Base-by-base conservation (phyloP, 2,113 vertebrate genomes). In the Chrysemys picta region DNA sequence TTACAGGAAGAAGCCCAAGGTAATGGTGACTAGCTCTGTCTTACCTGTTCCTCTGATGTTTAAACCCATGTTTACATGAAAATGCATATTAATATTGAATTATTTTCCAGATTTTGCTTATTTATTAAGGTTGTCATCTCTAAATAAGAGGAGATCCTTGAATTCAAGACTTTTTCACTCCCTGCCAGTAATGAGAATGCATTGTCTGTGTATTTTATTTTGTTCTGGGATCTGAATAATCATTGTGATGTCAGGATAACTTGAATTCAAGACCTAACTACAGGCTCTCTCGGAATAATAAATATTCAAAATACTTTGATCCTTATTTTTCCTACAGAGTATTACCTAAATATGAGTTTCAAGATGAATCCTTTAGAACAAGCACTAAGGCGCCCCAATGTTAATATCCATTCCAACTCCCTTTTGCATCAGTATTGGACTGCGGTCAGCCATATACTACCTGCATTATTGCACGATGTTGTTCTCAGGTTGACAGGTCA, bases 1-100 rank as follows among this genome's bases (percentile, higher is more conserved):
- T 99, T 98, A 99, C 99, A 97, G 99, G 99, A 99, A 99, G 99
- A 99, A 99, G 99, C 98, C 99, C 99, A 99, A 99, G 99, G 99
- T 99, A 99, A 99, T 99, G 97, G 97, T 98, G 90, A 97, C 98
- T 98, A 98, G 96, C 97, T 98, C 97, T 98, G 96, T 98, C 96
- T 98, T 98, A 88, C 97, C 97, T 98, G 97, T 98, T 98, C 98
- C 97, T 98, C 97, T 98, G 96, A 95, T 96, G 98, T 97, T 95
- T 97, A 96, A 98, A 97, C 91, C 95, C 96, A 3, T 98, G 95
- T 92, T 98, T 96, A 91, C 53, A 45, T 87, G 96, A 80, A 97
- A 83, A 94, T 97, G 84, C 89, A 38, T 96, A 65, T 97, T 98
- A 95, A 97, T 84, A 65, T 27, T 94, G 29, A 89, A 88, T 56